Base-by-base conservation (phyloP, 2,888 invertebrate genomes). In the Sicus ferrugineus region DNA sequence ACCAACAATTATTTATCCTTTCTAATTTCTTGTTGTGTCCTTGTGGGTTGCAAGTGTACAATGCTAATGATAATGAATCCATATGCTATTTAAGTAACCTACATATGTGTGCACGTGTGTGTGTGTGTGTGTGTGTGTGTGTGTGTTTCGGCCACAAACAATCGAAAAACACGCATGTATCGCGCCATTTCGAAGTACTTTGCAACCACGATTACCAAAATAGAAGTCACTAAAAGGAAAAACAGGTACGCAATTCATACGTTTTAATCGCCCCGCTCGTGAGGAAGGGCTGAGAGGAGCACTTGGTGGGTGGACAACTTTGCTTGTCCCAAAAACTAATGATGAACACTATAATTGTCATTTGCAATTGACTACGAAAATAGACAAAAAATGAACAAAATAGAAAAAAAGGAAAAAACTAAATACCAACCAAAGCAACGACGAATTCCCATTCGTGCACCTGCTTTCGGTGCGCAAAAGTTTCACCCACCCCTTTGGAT, bases 321-420 rank as follows among this genome's bases (percentile, higher is more conserved):
- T 69, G 59, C 59, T 69, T 59, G 38, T 54, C 42, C 68, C 42
- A 68, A 63, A 58, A 59, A 48, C 52, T 38, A 54, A 65, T 54
- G 65, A 23, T 54, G 34, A 52, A 59, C n/a, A n/a, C n/a, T n/a
- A 58, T 19, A 28, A 54, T 58, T 69, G 59, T 69, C 69, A 69
- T 64, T 69, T 64, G 69, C 69, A 69, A 69, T 69, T 69, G 69
- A 54, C 63, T 7, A 42, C 23, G 56, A 46, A 50, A 46, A 21
- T 23, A 42, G 54, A 16, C 48, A 16, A 42, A 66, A 52, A 14
- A 21, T 16, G 42, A 9, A 52, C 11, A 58, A 30, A 64, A 28
- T 48, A 3, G 26, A 7, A 42, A 9, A 58, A 58, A 30, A 64
- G 19, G 48, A 3, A n/a, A 7, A 42, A 9, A 58, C 23, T n/a